These are phyloP conservation scores for Aotus griseimembra DNA, from an alignment of 2,797 vertebrate species.

Conservation along the genomic window DNA sequence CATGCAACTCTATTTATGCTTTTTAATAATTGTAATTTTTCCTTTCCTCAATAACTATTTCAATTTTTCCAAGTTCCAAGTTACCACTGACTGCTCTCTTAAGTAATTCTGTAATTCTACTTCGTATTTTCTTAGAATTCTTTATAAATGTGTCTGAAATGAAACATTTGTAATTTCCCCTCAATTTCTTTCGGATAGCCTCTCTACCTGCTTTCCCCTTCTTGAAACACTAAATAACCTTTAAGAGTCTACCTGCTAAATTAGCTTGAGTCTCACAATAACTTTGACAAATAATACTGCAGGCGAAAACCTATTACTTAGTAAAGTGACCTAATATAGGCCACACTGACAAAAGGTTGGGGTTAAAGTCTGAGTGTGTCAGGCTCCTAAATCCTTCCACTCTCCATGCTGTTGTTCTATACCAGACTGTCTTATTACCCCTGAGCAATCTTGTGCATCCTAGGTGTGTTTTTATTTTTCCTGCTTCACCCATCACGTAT, in stretches of 20 bases:
- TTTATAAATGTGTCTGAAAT: neutral
- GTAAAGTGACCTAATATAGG: neutral
- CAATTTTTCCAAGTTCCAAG: neutral
- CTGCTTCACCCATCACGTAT: no score
- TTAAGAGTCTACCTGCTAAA: neutral
- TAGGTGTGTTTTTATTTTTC: neutral
- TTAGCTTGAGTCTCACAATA: neutral
- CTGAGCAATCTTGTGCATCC: neutral
- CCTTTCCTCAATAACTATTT: neutral
- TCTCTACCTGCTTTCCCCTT: neutral
- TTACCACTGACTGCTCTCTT: neutral
- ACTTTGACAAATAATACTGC: neutral
- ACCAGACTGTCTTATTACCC: neutral
- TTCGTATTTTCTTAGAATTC: neutral
- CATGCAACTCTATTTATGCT: neutral
- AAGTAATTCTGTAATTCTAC: neutral
- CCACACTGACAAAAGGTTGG: neutral
- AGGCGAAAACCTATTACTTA: neutral
- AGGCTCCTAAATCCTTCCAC: neutral
- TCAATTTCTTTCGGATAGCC: neutral
- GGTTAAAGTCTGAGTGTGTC: neutral
- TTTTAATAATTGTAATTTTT: neutral
- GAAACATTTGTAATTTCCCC: neutral
- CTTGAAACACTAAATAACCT: neutral
- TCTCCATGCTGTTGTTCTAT: neutral